Conservation (phyloP, 2,888 invertebrate species). For the Acheta domesticus region DNA sequence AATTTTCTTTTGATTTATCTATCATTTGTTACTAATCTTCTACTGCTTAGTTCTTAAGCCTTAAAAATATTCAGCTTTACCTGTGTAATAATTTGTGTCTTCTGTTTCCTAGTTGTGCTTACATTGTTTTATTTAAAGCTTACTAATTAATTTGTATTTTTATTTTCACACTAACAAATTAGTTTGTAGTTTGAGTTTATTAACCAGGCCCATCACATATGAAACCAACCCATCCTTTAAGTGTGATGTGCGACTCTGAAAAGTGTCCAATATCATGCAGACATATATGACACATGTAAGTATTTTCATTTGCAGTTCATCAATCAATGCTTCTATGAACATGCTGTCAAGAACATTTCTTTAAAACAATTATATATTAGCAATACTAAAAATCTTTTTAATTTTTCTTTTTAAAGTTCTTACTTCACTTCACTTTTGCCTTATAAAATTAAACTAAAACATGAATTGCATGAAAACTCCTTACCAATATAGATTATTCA, state of each 20-base stretch:
- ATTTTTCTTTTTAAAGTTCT: no score
- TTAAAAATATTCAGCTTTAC: neutral
- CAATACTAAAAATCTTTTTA: no score
- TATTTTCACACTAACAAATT: conserved; percentile 34
- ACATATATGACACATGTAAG: conserved; percentile 32
- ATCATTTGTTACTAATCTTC: conserved; percentile 5
- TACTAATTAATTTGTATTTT: conserved; percentile 10
- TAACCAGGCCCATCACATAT: conserved; percentile 32
- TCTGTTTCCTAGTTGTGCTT: conserved; percentile 3
- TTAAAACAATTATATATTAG: no score
- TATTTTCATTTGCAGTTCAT: conserved; percentile 23
- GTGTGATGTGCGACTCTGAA: conserved; percentile 35
- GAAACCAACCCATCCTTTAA: conserved; percentile 33
- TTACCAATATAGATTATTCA: no score
- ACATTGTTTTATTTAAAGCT: conserved; percentile 4
- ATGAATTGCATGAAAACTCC: no score
- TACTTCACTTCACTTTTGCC: no score
- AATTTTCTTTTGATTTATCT: conserved; percentile 21
- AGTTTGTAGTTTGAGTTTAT: conserved; percentile 35
- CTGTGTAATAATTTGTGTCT: conserved; percentile 18
- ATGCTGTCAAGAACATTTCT: no score
- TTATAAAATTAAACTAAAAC: no score
- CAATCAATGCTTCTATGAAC: no score
- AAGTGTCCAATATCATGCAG: conserved; percentile 32
- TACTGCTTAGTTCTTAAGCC: conserved; percentile 25